Percentiles rank a stretch among this genome's conserved stretches.
phyloP scores from a whole-genome alignment of 1,140 invertebrate genomes.

The Anastatus disparis region DNA sequence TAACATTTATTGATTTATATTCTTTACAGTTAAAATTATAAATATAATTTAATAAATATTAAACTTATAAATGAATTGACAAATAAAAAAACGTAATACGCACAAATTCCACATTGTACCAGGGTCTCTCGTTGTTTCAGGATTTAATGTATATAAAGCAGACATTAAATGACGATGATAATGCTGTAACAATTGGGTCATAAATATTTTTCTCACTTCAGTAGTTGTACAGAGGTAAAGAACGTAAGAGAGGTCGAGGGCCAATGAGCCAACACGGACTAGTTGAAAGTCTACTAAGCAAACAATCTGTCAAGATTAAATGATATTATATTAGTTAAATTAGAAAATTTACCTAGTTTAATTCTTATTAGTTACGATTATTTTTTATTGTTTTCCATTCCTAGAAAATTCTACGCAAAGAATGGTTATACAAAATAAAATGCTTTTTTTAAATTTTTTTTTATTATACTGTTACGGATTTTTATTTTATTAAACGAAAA shows the following conservation, averaged over 20 bases:
- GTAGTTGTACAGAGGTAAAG: conserved; percentile 75
- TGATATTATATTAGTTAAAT: neutral
- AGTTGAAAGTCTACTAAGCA: conserved; percentile 79
- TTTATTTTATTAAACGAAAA: too few relatives aligned
- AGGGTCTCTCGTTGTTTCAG: conserved; percentile 65
- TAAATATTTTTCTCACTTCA: conserved; percentile 69
- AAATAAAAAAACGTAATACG: conserved; percentile 54
- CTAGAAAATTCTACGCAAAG: too few relatives aligned
- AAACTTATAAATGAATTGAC: too few relatives aligned
- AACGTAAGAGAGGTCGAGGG: conserved; percentile 75
- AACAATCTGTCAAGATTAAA: conserved; percentile 65
- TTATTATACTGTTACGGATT: too few relatives aligned
- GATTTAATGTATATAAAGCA: conserved; percentile 63
- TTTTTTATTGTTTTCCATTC: too few relatives aligned
- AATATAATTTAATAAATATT: too few relatives aligned
- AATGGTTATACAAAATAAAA: too few relatives aligned
- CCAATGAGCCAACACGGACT: conserved; percentile 75
- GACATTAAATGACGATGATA: conserved; percentile 71
- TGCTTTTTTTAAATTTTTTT: too few relatives aligned
- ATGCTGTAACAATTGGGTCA: conserved; percentile 70
- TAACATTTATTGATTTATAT: too few relatives aligned
- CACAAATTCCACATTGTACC: conserved; percentile 68
- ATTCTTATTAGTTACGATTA: too few relatives aligned
- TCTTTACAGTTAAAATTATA: too few relatives aligned
- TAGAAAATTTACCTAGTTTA: neutral